Conservation (phyloP, 92 coral and sea anemone species). For the Porites evermanni region DNA sequence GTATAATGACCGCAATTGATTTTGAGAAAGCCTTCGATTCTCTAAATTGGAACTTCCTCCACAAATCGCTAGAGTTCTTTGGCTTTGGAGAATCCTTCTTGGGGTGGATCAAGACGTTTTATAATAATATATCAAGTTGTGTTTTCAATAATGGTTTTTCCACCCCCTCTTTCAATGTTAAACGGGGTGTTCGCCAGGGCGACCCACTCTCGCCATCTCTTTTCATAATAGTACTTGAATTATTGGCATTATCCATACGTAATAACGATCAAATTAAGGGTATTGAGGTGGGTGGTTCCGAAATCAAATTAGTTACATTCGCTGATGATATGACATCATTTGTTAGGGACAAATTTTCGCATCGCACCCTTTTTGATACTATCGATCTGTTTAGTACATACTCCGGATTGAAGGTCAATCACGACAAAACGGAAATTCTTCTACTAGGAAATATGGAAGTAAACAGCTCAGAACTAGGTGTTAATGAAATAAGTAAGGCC, state of each 20-base stretch:
- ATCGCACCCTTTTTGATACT: not conserved
- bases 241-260: slow-evolving; percentile 20
- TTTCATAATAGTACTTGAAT: slow-evolving; percentile 33
- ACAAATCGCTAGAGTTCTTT: no score
- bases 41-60: no score
- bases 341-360: not conserved
- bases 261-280: slow-evolving; percentile 23
- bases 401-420: not conserved
- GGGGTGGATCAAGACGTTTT: no score
- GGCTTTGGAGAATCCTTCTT: no score
- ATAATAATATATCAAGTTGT: no score
- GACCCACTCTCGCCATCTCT: slow-evolving; percentile 22
- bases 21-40: no score
- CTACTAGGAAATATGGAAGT: not conserved
- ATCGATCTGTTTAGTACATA: not conserved
- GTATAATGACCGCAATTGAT: no score
- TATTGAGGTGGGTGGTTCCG: slow-evolving; percentile 5
- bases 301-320: not conserved
- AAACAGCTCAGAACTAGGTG: not conserved
- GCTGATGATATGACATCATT: slow-evolving; percentile 6
- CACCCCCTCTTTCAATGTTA: not conserved
- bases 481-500: no score
- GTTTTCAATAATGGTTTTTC: no score
- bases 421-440: not conserved
- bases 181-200: no score